Conservation (phyloP, 2,888 invertebrate genomes). For the Lycophotia porphyrea region DNA sequence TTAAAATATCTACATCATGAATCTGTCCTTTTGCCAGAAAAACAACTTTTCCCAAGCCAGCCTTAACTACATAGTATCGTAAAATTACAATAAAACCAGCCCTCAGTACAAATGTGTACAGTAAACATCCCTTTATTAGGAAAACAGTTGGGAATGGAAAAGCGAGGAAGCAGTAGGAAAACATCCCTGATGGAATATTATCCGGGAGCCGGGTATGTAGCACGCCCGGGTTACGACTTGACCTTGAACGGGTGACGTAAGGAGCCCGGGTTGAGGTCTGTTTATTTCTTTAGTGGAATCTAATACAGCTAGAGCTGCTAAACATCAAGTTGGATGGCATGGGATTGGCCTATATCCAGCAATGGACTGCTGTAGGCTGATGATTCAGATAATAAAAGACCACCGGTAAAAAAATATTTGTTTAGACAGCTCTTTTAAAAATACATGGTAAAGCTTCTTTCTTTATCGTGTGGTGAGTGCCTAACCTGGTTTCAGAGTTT, state of each 20-base stretch:
- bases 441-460: too few relatives aligned
- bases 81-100: constrained; percentile 25
- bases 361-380: neutral
- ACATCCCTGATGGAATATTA: constrained; percentile 58
- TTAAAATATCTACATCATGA: neutral
- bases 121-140: constrained; percentile 55
- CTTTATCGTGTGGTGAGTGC: too few relatives aligned
- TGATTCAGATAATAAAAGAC: neutral
- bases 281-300: too few relatives aligned
- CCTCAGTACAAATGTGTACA: constrained; percentile 42
- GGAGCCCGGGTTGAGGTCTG: neutral
- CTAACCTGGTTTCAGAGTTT: too few relatives aligned
- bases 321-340: too few relatives aligned
- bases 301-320: too few relatives aligned
- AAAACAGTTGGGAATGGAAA: constrained; percentile 55
- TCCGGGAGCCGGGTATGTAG: constrained; percentile 39
- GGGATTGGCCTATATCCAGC: neutral
- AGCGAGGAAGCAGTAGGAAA: constrained; percentile 58
- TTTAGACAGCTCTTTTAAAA: too few relatives aligned
- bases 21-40: constrained; percentile 9
- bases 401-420: too few relatives aligned
- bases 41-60: neutral
- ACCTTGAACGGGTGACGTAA: constrained; percentile 32
- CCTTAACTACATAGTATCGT: neutral
- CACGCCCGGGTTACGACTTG: constrained; percentile 13